These are phyloP conservation scores for Heliothis peltigera DNA, from an alignment of 2,888 invertebrate genomes.

Conservation along the genomic window DNA sequence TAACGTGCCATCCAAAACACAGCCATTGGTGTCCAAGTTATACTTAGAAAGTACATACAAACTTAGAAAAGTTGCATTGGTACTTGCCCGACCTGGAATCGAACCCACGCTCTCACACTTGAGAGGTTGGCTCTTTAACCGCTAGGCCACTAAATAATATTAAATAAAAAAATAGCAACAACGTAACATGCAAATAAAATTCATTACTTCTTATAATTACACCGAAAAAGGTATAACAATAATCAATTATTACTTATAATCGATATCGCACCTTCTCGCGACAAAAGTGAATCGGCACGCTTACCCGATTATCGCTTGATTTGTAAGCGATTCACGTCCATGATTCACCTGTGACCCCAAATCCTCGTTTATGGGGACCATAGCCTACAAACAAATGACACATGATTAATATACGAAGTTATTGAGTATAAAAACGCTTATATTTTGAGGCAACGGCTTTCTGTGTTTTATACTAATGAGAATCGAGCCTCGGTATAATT, in stretches of 20 bases:
- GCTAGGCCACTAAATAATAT: too few species aligned
- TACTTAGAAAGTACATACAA: too few species aligned
- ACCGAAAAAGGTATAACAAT: background rate
- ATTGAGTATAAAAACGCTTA: conserved; percentile 6
- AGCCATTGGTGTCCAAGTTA: too few species aligned
- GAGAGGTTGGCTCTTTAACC: too few species aligned
- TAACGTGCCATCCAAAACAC: too few species aligned
- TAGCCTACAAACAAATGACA: conserved; percentile 45
- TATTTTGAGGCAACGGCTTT: conserved; percentile 37
- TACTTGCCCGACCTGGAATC: too few species aligned
- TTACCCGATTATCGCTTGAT: conserved; percentile 15
- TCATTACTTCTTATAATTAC: too few species aligned
- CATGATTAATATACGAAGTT: conserved; percentile 36
- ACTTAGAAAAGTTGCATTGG: too few species aligned
- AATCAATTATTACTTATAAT: conserved; percentile 7
- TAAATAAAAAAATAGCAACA: too few species aligned
- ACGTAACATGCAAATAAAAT: too few species aligned
- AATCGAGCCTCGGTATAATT: conserved; percentile 37
- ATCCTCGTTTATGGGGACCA: conserved; percentile 32
- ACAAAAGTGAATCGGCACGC: background rate
- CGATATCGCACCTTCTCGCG: conserved; percentile 17
- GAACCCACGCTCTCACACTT: too few species aligned
- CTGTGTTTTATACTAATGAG: conserved; percentile 43
- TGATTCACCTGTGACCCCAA: conserved; percentile 40
- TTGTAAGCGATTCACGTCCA: conserved; percentile 31